Conservation (phyloP, 2,113 vertebrate species). For the Cyrtonyx montezumae region DNA sequence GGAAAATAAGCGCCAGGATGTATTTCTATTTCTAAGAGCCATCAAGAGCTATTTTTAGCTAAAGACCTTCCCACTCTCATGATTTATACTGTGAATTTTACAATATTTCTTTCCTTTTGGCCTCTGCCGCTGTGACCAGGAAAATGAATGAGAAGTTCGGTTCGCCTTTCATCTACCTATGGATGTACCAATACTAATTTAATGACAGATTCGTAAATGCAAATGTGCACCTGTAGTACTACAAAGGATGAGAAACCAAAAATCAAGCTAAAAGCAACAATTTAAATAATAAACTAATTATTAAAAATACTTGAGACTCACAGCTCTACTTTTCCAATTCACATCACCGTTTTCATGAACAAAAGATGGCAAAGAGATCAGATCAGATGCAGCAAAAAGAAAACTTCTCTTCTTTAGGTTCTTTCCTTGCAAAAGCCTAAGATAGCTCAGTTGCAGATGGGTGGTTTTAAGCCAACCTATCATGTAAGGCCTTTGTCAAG, state of each 20-base stretch:
- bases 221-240: not conserved
- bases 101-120: not conserved
- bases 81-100: not conserved
- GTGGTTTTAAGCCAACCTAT: constrained; percentile 17
- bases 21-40: not conserved
- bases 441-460: not conserved
- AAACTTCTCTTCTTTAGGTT: not conserved
- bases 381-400: not conserved
- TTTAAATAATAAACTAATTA: not conserved
- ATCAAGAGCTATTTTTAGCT: not conserved
- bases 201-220: not conserved
- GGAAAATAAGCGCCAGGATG: not conserved
- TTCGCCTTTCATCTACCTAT: not conserved
- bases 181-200: not conserved
- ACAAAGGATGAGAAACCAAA: not conserved
- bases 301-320: not conserved
- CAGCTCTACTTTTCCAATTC: not conserved
- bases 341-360: not conserved
- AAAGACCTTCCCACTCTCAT: not conserved
- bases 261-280: not conserved
- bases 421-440: not conserved
- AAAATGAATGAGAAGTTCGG: not conserved
- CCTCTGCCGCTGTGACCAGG: not conserved
- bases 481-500: constrained; percentile 11
- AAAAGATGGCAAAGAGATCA: not conserved